Evolutionary conservation across 2,113 vertebrate species (phyloP), one percentile per base, ranked within the genome.

Genomic region (Cololabis saira): DNA sequence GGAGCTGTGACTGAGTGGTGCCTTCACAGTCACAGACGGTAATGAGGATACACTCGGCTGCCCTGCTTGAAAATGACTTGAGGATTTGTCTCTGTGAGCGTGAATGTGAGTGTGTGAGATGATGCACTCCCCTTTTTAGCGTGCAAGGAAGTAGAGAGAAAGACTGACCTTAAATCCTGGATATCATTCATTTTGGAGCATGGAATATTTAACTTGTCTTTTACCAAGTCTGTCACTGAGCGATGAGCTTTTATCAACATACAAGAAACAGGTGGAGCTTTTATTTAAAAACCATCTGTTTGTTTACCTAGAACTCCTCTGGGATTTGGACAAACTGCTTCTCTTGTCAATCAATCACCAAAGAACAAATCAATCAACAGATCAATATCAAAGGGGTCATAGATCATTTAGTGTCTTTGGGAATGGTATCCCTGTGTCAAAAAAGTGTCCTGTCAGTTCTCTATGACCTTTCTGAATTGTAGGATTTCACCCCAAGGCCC

Each of bases 21-120:
- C 85, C 85, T 88, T 84, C 81, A 81, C 57, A 86, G 73, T 75
- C 74, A 74, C 58, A 74, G 67, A 61, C 64, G 67, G 71, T 88
- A 91, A 92, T 89, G 87, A 90, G 71, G 78, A 87, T 71, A 85
- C 80, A 83, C 80, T 85, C 76, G 65, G 65, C 76, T 78, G 74
- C 77, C 74, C 79, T 65, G 74, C 61, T 74, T 81, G 75, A 82
- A 87, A 90, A 90, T 81, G 83, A 70, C 70, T 80, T 77, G 67
- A 63, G 69, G 78, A 83, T 71, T 65, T 58, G 48, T 18, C 19
- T 12, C 1, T 43, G 2, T 44, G 43, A 30, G 13, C 60, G 53
- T 50, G 33, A 41, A 13, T 52, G 45, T 58, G 59, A 13, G 22
- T 61, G 50, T 15, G 18, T 62, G 48, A 14, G 7, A 44, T 12